These are phyloP conservation scores for Acanthiza pusilla DNA, from an alignment of 2,797 vertebrate species.

Conservation along the genomic window DNA sequence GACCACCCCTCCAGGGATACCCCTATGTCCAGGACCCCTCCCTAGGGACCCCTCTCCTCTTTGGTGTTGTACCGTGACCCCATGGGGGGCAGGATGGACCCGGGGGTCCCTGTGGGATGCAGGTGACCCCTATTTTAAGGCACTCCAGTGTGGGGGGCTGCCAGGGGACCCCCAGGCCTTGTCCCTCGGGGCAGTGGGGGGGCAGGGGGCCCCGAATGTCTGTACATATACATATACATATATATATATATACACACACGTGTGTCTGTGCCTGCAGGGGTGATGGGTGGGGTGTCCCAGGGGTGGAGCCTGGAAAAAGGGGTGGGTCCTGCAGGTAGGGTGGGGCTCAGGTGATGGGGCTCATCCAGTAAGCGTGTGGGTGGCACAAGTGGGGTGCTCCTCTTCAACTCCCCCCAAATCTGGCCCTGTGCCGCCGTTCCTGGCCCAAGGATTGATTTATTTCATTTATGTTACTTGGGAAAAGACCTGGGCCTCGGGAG, in stretches of 20 bases:
- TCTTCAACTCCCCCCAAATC: background rate
- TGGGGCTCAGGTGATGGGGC: background rate
- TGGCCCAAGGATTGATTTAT: background rate
- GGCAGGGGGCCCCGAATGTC: background rate
- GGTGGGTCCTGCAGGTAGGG: background rate
- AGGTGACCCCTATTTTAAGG: background rate
- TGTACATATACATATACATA: constrained; percentile 31
- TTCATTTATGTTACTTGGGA: background rate
- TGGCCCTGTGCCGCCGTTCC: background rate
- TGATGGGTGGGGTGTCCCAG: background rate
- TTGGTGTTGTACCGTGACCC: background rate
- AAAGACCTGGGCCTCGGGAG: background rate
- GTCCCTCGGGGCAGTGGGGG: background rate
- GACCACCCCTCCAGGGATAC: background rate
- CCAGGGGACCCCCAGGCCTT: background rate
- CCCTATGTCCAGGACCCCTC: background rate
- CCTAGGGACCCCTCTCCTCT: background rate
- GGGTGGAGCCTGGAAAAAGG: background rate
- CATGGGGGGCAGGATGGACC: background rate
- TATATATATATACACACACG: background rate
- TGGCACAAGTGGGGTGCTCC: background rate
- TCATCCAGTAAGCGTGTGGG: background rate
- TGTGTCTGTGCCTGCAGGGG: background rate
- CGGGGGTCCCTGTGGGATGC: background rate
- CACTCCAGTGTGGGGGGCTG: background rate